Percentiles rank a stretch among this genome's conserved stretches.
Evolutionary conservation across 2,797 vertebrate genomes (phyloP).

Genomic region (Macrochelys suwanniensis): DNA sequence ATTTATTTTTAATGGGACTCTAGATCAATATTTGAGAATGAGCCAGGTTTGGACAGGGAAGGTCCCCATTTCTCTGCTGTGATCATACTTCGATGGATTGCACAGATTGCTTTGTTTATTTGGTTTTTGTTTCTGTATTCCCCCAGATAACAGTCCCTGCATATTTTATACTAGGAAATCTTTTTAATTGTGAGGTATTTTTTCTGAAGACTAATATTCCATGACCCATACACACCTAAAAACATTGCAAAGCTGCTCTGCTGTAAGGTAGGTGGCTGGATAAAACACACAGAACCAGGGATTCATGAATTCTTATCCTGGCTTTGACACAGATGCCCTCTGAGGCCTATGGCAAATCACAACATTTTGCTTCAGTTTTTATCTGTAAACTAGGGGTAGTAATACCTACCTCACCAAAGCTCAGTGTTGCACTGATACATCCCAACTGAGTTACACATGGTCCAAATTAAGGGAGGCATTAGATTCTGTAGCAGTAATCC

Average conservation of each 20-base stretch:
- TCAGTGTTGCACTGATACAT: background rate
- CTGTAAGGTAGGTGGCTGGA: background rate
- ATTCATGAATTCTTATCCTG: background rate
- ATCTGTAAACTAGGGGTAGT: background rate
- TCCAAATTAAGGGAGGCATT: background rate
- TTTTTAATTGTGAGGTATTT: slow-evolving; percentile 6
- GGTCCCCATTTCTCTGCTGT: slow-evolving; percentile 36
- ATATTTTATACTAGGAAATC: background rate
- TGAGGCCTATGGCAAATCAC: background rate
- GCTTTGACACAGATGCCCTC: background rate
- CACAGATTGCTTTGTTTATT: slow-evolving; percentile 38
- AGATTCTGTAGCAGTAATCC: slow-evolving; percentile 8
- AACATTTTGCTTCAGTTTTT: background rate
- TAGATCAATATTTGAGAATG: slow-evolving; percentile 54
- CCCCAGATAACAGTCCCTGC: background rate
- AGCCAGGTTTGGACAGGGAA: slow-evolving; percentile 46
- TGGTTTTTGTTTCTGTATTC: background rate
- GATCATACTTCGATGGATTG: slow-evolving; percentile 35
- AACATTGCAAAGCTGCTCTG: background rate
- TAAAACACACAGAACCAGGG: background rate
- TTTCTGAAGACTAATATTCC: slow-evolving; percentile 13
- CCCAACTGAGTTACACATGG: background rate
- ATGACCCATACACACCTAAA: background rate
- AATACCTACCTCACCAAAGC: background rate
- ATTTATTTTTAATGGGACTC: slow-evolving; percentile 35